Evolutionary conservation across 2,797 vertebrate species (phyloP), one percentile per base, ranked within the genome.

Genomic region (Microhierax caerulescens): DNA sequence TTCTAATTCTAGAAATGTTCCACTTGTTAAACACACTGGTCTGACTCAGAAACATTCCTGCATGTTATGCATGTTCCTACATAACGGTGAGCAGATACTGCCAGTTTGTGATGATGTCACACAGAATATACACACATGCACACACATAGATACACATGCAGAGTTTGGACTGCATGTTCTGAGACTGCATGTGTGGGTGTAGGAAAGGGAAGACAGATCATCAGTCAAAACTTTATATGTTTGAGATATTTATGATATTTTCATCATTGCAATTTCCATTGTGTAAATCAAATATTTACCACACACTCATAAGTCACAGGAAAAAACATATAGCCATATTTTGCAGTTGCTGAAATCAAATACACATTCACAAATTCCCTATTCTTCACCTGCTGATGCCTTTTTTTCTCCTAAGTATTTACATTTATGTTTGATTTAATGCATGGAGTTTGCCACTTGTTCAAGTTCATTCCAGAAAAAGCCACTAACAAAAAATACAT

Each of bases 321-420:
- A 73, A 32, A 87, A 86, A 60, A 7, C 34, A 65, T 63, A 37
- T 81, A 75, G 47, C 76, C 60, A 23, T 79, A 64, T 84, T 90
- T 72, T 91, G 65, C 28, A 83, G 32, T 94, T 91, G 32, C 36
- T 64, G n/a, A 67, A 93, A 96, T 98, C 48, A 87, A 85, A 89
- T 96, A 61, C 60, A 37, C 8, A 14, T 45, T 92, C 59, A 60
- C 16, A 90, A 45, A 74, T 88, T 53, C 27, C 34, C 47, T 54
- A 0, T 48, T 47, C 50, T 65, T 74, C 68, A 61, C 5, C 6
- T 78, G 19, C 43, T 86, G 91, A 72, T 70, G 51, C 5, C 14
- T 60, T 82, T 88, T 90, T 59, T 39, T 6, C n/a, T 63, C 57
- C 37, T 91, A 70, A 27, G 20, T 56, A 43, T 56, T 67, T 90